Percentiles rank a stretch among this genome's conserved stretches.
Evolutionary conservation across 2,113 vertebrate species (phyloP).

Genomic region (Tinamus guttatus): DNA sequence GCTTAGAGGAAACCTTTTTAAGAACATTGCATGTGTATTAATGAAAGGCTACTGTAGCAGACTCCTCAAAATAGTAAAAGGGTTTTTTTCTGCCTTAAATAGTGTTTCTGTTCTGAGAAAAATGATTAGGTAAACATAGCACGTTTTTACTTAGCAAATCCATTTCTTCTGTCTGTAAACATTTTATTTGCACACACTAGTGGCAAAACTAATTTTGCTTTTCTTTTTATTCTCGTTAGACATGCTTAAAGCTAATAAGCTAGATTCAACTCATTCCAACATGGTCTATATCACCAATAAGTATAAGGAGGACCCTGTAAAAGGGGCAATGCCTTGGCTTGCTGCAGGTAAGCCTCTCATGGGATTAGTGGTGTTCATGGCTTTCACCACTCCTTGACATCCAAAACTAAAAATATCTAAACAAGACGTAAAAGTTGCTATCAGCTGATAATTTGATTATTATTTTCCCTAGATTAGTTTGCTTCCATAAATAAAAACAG

Average conservation of each 20-base stretch:
- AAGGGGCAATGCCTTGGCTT: not conserved
- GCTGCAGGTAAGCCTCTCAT: not conserved
- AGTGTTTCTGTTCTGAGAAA: not conserved
- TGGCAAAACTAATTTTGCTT: not conserved
- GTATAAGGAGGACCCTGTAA: not conserved
- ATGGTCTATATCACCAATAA: not conserved
- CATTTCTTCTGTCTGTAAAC: not conserved
- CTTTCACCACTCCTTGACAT: constrained; percentile 2
- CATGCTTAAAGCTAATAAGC: not conserved
- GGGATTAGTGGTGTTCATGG: not conserved
- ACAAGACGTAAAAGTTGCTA: not conserved
- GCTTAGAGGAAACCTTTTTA: not conserved
- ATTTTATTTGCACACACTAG: not conserved
- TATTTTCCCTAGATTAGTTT: not conserved
- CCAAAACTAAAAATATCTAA: not conserved
- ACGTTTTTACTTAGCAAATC: not conserved
- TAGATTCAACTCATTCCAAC: not conserved
- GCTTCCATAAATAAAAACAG: not conserved
- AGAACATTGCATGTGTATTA: not conserved
- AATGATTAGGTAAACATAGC: not conserved
- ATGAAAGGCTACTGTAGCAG: not conserved
- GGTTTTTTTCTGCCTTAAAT: not conserved
- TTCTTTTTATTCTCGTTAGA: not conserved
- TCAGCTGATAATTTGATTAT: not conserved
- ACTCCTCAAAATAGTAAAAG: not conserved